phyloP scores from a whole-genome alignment of 2,797 vertebrate species.

The Agapornis canus region DNA sequence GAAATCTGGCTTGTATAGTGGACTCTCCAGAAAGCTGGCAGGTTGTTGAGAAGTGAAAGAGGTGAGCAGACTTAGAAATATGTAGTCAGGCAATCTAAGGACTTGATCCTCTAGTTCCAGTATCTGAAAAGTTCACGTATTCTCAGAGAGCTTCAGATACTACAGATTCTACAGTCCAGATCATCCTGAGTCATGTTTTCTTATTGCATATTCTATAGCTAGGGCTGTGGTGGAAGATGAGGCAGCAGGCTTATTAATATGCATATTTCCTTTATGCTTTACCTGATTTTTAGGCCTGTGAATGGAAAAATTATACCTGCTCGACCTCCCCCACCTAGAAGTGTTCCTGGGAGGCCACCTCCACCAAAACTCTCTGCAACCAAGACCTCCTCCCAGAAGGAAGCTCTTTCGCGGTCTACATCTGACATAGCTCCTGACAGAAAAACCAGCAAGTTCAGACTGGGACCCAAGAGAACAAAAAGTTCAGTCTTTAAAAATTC shows the following conservation, averaged over 20 bases:
- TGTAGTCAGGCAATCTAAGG: not conserved
- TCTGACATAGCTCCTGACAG: slow-evolving; percentile 72
- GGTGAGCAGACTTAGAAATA: not conserved
- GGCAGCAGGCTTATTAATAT: not conserved
- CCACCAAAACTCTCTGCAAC: slow-evolving; percentile 79
- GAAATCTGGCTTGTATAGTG: not conserved
- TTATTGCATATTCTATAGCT: not conserved
- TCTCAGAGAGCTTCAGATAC: not conserved
- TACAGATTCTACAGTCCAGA: not conserved
- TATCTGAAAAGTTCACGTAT: not conserved
- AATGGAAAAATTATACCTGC: slow-evolving; percentile 80
- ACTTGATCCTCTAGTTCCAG: not conserved
- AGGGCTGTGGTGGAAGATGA: not conserved
- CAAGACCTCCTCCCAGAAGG: slow-evolving; percentile 68
- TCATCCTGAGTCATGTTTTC: not conserved
- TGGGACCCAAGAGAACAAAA: slow-evolving; percentile 75
- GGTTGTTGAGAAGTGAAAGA: not conserved
- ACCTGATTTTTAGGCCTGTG: slow-evolving; percentile 72
- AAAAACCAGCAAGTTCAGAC: slow-evolving; percentile 58
- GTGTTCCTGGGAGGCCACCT: slow-evolving; percentile 86
- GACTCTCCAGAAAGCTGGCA: not conserved
- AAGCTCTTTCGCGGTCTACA: slow-evolving; percentile 70
- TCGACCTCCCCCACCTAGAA: slow-evolving; percentile 83
- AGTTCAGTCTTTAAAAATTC: slow-evolving; percentile 79
- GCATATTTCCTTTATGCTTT: not conserved